These are phyloP conservation scores for Drosophila sp. DNA, from an alignment of 1,140 invertebrate genomes.

Conservation along the genomic window DNA sequence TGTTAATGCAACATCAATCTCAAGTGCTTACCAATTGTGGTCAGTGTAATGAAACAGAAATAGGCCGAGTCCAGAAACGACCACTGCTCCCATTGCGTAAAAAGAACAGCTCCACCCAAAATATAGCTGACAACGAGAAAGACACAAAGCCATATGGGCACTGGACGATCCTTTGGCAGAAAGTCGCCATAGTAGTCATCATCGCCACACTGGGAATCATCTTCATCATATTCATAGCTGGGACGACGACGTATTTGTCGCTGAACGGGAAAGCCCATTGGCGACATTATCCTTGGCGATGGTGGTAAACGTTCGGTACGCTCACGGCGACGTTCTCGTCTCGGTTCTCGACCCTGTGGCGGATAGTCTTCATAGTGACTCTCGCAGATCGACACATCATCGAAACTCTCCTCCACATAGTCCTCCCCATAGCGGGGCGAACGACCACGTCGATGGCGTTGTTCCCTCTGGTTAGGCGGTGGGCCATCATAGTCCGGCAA, in stretches of 20 bases:
- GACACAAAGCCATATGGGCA: slow-evolving; percentile 96
- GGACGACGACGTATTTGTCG: slow-evolving; percentile 83
- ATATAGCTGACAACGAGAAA: slow-evolving; percentile 95
- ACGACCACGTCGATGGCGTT: slow-evolving; percentile 55
- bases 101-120: slow-evolving; percentile 92
- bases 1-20: background rate
- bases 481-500: slow-evolving; percentile 64
- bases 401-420: slow-evolving; percentile 73
- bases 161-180: slow-evolving; percentile 85
- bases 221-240: slow-evolving; percentile 73
- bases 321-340: slow-evolving; percentile 52
- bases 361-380: slow-evolving; percentile 72
- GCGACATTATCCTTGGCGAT: slow-evolving; percentile 87
- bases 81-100: slow-evolving; percentile 95
- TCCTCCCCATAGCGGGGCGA: slow-evolving; percentile 63
- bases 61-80: slow-evolving; percentile 95
- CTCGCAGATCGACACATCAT: slow-evolving; percentile 54
- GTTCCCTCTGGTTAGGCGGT: slow-evolving; percentile 24
- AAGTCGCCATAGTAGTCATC: slow-evolving; percentile 83
- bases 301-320: slow-evolving; percentile 69
- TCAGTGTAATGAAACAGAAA: slow-evolving; percentile 97
- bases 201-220: slow-evolving; percentile 84
- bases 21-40: slow-evolving; percentile 89
- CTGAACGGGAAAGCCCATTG: slow-evolving; percentile 87
- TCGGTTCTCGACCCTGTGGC: slow-evolving; percentile 43